These are phyloP conservation scores for Muscina levida DNA, from an alignment of 2,888 invertebrate species.

Conservation along the genomic window DNA sequence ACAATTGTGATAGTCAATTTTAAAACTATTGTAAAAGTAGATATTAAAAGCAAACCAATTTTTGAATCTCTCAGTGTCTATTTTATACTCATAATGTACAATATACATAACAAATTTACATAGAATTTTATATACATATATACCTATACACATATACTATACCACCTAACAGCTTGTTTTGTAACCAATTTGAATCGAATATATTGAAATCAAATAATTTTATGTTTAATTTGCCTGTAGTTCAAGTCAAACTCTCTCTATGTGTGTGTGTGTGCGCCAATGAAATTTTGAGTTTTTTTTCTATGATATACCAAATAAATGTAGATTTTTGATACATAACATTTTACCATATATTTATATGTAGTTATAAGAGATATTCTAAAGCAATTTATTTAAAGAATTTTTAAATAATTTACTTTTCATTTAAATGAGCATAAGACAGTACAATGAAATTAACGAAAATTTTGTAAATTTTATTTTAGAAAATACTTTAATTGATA, in stretches of 20 bases:
- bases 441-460: slow-evolving; percentile 75
- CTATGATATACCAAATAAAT: slow-evolving; percentile 56
- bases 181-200: background rate
- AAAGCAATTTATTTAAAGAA: slow-evolving; percentile 63
- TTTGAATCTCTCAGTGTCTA: slow-evolving; percentile 75
- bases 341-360: slow-evolving; percentile 25
- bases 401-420: slow-evolving; percentile 61
- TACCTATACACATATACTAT: background rate
- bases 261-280: slow-evolving; percentile 39
- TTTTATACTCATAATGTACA: slow-evolving; percentile 63
- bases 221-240: slow-evolving; percentile 54
- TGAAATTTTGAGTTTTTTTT: slow-evolving; percentile 55
- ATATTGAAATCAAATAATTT: background rate
- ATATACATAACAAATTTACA: slow-evolving; percentile 20
- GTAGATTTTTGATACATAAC: slow-evolving; percentile 53
- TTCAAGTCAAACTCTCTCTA: slow-evolving; percentile 40
- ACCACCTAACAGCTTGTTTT: slow-evolving; percentile 22
- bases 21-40: slow-evolving; percentile 61
- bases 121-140: slow-evolving; percentile 15
- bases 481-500: slow-evolving; percentile 40
- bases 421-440: slow-evolving; percentile 74
- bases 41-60: slow-evolving; percentile 46
- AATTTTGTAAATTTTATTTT: slow-evolving; percentile 58
- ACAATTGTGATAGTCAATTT: slow-evolving; percentile 70
- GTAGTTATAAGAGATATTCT: slow-evolving; percentile 63